Evolutionary conservation across 2,797 vertebrate species (phyloP).

Genomic region (Fundulus diaphanus): DNA sequence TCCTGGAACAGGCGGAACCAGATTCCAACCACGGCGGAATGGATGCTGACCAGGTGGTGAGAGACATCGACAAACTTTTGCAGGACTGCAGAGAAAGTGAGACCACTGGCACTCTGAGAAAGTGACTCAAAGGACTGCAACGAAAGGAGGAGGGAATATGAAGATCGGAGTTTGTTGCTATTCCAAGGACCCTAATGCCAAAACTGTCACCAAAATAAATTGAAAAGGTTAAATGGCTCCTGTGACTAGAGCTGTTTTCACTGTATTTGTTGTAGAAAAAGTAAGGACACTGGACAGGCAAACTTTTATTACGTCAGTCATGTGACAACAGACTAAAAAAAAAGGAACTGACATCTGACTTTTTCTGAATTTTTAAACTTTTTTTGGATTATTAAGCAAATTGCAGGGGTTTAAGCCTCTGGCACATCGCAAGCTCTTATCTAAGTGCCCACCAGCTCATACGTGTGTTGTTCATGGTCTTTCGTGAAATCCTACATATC

Average conservation of each 20-base stretch:
- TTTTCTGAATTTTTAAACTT: slow-evolving; percentile 78
- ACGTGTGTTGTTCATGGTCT: slow-evolving; percentile 93
- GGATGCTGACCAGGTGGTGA: slow-evolving; percentile 96
- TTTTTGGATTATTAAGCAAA: slow-evolving; percentile 85
- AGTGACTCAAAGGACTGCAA: slow-evolving; percentile 80
- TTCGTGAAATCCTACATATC: slow-evolving; percentile 76
- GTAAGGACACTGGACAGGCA: slow-evolving; percentile 48
- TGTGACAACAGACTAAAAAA: slow-evolving; percentile 52
- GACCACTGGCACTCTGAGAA: slow-evolving; percentile 89
- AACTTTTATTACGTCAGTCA: slow-evolving; percentile 58
- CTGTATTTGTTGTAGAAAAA: slow-evolving; percentile 68
- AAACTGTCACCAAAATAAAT: slow-evolving; percentile 77
- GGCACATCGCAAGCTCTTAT: slow-evolving; percentile 93
- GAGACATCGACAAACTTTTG: slow-evolving; percentile 99
- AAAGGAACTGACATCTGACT: slow-evolving; percentile 74
- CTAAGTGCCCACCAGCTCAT: slow-evolving; percentile 98
- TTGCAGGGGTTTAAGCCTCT: slow-evolving; percentile 89
- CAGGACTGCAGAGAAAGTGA: slow-evolving; percentile 98
- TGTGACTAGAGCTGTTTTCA: slow-evolving; percentile 59
- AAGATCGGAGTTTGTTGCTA: slow-evolving; percentile 63
- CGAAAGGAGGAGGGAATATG: slow-evolving; percentile 25
- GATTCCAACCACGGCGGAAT: slow-evolving; percentile 87
- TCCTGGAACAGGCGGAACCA: slow-evolving; percentile 87
- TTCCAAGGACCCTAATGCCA: slow-evolving; percentile 66
- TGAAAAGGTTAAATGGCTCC: slow-evolving; percentile 61